Base-by-base conservation (phyloP, 2,888 invertebrate species). In the Alsophila aescularia region DNA sequence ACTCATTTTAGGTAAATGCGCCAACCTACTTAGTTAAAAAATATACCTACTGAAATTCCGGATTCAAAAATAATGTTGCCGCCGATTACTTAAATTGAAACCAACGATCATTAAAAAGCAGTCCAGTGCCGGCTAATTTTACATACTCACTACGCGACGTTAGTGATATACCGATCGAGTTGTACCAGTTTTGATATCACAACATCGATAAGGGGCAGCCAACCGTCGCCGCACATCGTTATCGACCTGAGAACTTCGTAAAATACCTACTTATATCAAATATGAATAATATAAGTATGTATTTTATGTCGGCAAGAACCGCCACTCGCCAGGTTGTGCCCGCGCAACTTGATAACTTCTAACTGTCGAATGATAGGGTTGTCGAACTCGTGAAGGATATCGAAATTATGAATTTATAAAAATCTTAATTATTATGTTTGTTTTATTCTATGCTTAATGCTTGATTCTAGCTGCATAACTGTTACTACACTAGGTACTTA, bases 141-240 rank as follows among this genome's bases (percentile, higher is more conserved):
- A 35, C 21, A 0, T 34, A 27, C 21, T 43, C 18, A 32, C n/a
- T 51, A 31, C 12, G 83, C 70, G 67, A 58, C 63, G 69, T 13
- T 62, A 66, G 73, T 78, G 70, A 79, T 75, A 73, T 73, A 67
- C 67, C 69, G 75, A 77, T 77, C 69, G 62, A 67, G 66, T 60
- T 66, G 71, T 64, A 67, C 75, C 70, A 70, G 64, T 75, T 75
- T 63, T 67, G 76, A 77, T 85, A 85, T 87, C 85, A 75, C 42
- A 56, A 56, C 70, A 78, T 79, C 79, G 83, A 85, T 85, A 82
- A 73, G 70, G 59, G 64, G 50, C 52, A 50, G 32, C 55, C 62
- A 55, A 52, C 57, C 40, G 52, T 37, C 48, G 43, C 27, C 14
- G 18, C 16, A 32, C 43, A 52, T 65, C 62, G 65, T 68, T 72